Base-by-base conservation (phyloP, 2,797 vertebrate species). In the Emydoidea blandingii region DNA sequence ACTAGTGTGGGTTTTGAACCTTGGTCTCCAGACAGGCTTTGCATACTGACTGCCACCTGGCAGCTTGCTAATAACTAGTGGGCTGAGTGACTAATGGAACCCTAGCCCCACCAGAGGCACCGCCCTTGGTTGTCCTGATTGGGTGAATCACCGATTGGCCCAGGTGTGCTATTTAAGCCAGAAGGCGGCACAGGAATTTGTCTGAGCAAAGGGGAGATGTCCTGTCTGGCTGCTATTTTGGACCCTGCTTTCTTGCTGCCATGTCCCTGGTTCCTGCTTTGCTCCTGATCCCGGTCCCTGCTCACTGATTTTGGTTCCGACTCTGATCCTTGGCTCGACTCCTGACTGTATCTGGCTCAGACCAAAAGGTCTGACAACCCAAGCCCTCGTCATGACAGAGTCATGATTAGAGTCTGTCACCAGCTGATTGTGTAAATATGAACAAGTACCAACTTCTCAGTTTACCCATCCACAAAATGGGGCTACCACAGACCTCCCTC, bases 401-500 rank as follows among this genome's bases (percentile, higher is more conserved):
- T 49, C 49, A 49, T 89, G 37, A 47, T 37, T 89, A 86, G n/a
- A 76, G 25, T 76, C 41, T 87, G 80, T 12, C 27, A 52, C 41
- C 53, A 37, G 18, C 76, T 50, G 83, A 81, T 86, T 54, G 11
- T 62, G 78, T 59, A 93, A 29, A 85, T 74, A 78, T 1, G 31
- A 94, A 88, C 1, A 93, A 81, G 29, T 85, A 90, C 86, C 37
- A 54, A 44, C 19, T 4, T 44, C 76, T 91, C 57, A 56, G 72
- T 87, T 49, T 78, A 94, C 65, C 31, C 14, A 81, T 54, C 25
- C 50, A 74, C 2, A 0, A 65, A 92, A 93, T 8, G 57, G 34
- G 21, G 87, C 81, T 95, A 92, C 92, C 81, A 53, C 52, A 93
- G 19, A 44, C 5, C 92, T 94, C 1, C 47, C 54, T 91, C 62